Conservation (phyloP, 2,888 invertebrate genomes). For the Lamellibrachia satsuma region DNA sequence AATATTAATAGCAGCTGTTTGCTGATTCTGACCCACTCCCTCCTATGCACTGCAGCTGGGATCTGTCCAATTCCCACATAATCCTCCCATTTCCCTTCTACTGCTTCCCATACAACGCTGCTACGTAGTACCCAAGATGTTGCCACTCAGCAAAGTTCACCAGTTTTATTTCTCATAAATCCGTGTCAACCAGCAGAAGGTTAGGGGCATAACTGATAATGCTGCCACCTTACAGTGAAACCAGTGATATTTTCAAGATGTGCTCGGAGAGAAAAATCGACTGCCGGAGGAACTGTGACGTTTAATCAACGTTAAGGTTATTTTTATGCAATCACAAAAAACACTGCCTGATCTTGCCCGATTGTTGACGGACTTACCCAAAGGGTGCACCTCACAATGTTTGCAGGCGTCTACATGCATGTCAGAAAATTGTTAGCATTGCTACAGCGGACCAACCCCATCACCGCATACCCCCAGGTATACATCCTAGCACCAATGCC, state of each 20-base stretch:
- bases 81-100: neutral
- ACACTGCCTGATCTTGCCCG: neutral
- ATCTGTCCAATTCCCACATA: constrained; percentile 4
- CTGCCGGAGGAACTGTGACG: neutral
- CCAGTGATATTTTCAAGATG: neutral
- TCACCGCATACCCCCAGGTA: neutral
- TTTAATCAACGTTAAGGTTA: neutral
- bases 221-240: constrained; percentile 9
- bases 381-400: neutral
- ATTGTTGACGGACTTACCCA: neutral
- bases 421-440: neutral
- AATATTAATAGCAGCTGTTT: constrained; percentile 13
- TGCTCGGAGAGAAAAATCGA: neutral
- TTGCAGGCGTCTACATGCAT: neutral
- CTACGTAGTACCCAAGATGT: neutral
- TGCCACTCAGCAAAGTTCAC: neutral
- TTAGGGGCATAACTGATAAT: neutral
- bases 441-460: neutral
- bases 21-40: neutral
- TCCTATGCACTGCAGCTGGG: neutral
- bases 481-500: neutral
- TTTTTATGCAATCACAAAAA: neutral
- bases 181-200: neutral
- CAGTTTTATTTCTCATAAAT: neutral
- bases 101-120: neutral